phyloP scores from a whole-genome alignment of 2,797 vertebrate genomes.

The Naso thynnoides region DNA sequence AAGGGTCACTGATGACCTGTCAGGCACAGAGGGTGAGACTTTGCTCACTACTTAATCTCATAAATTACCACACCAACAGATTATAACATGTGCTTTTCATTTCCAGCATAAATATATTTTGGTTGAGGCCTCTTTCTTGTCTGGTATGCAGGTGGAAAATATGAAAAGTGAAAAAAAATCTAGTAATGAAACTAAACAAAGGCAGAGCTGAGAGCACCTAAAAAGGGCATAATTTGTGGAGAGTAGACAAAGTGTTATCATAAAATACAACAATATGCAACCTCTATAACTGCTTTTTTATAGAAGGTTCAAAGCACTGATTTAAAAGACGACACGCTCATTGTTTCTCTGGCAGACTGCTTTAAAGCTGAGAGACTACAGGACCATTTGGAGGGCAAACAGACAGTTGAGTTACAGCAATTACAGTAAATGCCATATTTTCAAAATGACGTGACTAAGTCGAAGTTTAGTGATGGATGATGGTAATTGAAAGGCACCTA shows the following conservation, averaged over 20 bases:
- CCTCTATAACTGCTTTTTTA: constrained; percentile 16
- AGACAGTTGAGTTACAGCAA: constrained; percentile 9
- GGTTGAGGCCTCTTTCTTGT: background rate
- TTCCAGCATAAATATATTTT: background rate
- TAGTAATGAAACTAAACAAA: constrained; percentile 4
- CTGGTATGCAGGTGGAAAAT: constrained; percentile 8
- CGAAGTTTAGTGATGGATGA: constrained; percentile 2
- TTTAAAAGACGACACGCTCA: constrained; percentile 15
- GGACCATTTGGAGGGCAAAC: constrained; percentile 15
- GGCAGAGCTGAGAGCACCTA: background rate
- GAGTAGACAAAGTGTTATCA: background rate
- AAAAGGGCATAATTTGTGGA: background rate
- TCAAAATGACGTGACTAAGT: constrained; percentile 5
- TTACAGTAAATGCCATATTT: constrained; percentile 10
- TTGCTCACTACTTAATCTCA: background rate
- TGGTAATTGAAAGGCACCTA: background rate
- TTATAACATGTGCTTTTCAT: background rate
- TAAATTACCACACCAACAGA: background rate
- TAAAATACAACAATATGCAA: constrained; percentile 19
- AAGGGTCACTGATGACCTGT: constrained; percentile 17
- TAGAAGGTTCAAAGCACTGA: constrained; percentile 21
- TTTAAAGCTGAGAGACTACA: constrained; percentile 23
- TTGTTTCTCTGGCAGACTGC: constrained; percentile 30
- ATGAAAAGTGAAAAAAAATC: constrained; percentile 6
- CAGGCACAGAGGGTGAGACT: background rate